Conservation (phyloP, 2,888 invertebrate species). For the Drosophila subsilvestris region DNA sequence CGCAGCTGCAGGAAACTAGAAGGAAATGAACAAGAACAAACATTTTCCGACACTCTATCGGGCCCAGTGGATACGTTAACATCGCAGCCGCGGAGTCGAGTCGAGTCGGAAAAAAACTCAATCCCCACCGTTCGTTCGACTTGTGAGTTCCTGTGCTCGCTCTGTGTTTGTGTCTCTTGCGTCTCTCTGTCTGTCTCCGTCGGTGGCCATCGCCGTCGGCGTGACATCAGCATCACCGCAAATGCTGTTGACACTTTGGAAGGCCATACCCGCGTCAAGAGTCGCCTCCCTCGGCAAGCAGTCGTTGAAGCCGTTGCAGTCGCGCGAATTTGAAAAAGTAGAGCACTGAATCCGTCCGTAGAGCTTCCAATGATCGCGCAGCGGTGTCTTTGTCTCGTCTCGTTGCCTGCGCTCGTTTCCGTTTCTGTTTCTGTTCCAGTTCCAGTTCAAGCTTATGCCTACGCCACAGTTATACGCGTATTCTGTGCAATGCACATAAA, state of each 20-base stretch:
- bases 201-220: constrained; percentile 36
- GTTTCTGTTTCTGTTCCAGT: constrained; percentile 7
- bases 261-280: constrained; percentile 65
- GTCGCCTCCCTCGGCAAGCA: constrained; percentile 19
- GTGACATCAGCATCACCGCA: constrained; percentile 66
- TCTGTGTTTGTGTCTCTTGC: constrained; percentile 2
- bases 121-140: constrained; percentile 26
- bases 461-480: not conserved
- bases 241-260: constrained; percentile 79
- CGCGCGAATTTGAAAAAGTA: constrained; percentile 58
- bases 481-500: constrained; percentile 63
- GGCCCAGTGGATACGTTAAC: constrained; percentile 78
- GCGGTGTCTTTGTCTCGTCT: constrained; percentile 33
- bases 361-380: constrained; percentile 59
- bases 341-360: constrained; percentile 54
- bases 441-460: constrained; percentile 9
- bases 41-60: constrained; percentile 64
- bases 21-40: not conserved
- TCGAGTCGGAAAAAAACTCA: constrained; percentile 7
- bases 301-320: constrained; percentile 40
- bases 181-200: constrained; percentile 15
- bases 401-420: constrained; percentile 5
- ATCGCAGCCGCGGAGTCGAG: constrained; percentile 36
- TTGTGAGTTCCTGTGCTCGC: constrained; percentile 36
- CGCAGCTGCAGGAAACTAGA: constrained; percentile 4